Conservation (phyloP, 2,113 vertebrate genomes). For the Eudyptes chrysolophus region DNA sequence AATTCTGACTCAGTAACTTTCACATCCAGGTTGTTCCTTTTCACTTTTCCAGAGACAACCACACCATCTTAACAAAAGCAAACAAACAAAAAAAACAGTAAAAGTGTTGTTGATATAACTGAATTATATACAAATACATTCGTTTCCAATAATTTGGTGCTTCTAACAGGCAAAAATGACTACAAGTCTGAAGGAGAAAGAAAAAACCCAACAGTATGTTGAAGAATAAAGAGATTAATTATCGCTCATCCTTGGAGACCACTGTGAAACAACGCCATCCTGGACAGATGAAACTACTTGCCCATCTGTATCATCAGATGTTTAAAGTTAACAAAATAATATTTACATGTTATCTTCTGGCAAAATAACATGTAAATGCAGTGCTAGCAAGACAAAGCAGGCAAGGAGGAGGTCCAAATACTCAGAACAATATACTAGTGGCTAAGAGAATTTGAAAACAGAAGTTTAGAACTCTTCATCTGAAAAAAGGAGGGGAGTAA, state of each 20-base stretch:
- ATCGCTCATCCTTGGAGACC: background rate
- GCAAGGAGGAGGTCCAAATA: background rate
- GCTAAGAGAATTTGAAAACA: background rate
- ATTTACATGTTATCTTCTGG: background rate
- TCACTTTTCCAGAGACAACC: background rate
- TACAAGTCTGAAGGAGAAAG: background rate
- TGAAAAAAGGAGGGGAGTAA: background rate
- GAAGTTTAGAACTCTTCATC: background rate
- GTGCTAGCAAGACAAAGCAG: background rate
- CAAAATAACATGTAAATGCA: background rate
- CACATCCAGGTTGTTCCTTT: background rate
- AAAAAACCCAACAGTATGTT: background rate
- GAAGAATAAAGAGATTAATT: background rate
- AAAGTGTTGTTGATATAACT: background rate
- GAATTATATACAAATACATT: background rate
- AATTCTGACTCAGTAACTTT: background rate
- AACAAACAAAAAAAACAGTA: background rate
- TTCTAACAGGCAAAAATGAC: background rate
- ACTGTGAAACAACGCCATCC: background rate
- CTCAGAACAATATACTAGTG: fast-evolving
- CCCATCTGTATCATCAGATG: background rate
- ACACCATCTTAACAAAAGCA: constrained; percentile 47
- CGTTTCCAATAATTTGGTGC: background rate
- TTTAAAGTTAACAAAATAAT: background rate
- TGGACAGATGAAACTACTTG: background rate